phyloP scores from a whole-genome alignment of 2,888 invertebrate genomes.

The Drosophila picticornis region DNA sequence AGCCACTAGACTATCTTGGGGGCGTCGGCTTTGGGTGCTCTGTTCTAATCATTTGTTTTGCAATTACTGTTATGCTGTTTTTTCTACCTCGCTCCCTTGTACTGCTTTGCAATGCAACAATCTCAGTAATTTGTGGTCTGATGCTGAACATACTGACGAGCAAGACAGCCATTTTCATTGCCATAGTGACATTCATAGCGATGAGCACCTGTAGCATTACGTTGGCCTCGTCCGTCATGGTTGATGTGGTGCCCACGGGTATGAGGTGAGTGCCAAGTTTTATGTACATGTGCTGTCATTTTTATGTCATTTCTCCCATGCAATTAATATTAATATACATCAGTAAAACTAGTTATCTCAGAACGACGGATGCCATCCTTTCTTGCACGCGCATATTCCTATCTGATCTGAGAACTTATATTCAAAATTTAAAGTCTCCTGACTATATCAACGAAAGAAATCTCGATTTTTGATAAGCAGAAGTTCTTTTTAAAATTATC shows the following conservation, averaged over 20 bases:
- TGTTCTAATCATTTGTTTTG: not conserved
- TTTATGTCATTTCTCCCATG: not conserved
- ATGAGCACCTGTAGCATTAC: constrained; percentile 9
- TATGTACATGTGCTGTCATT: not conserved
- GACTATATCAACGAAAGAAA: no score
- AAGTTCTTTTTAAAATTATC: no score
- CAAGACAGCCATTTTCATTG: not conserved
- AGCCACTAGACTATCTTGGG: not conserved
- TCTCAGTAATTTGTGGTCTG: constrained; percentile 4
- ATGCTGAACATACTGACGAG: constrained; percentile 25
- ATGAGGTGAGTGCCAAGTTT: constrained; percentile 42
- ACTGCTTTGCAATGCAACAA: not conserved
- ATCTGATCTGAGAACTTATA: not conserved
- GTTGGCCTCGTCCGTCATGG: constrained; percentile 11
- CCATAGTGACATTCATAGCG: constrained; percentile 22
- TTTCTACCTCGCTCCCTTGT: constrained; percentile 11
- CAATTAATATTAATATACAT: not conserved
- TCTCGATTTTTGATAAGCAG: no score
- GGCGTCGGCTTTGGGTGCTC: constrained; percentile 16
- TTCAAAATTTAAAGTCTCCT: not conserved
- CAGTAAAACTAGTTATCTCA: no score
- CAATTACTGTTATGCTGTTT: constrained; percentile 4
- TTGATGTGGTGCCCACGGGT: constrained; percentile 54
- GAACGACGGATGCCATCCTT: no score
- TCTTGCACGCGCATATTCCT: no score